Percentiles rank a stretch among this genome's conserved stretches.
phyloP scores from a whole-genome alignment of 23 tunicate genomes.

The Clavelina lepadiformis region DNA sequence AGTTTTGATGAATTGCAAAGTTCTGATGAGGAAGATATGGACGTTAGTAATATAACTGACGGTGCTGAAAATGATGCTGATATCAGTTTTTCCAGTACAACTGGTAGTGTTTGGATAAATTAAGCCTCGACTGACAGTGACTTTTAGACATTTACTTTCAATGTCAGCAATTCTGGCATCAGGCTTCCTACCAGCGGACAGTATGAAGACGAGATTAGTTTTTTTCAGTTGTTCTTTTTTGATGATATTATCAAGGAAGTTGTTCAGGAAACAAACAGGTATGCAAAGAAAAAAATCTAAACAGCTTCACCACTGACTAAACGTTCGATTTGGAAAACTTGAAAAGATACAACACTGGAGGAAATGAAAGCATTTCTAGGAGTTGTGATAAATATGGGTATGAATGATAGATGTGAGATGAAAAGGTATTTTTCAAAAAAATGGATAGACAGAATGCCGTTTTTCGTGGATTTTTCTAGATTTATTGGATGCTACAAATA shows the following conservation, averaged over 20 bases:
- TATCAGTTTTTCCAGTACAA: constrained; percentile 18
- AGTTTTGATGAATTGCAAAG: constrained; percentile 5
- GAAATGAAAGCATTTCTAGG: constrained; percentile 18
- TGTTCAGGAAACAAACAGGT: constrained; percentile 20
- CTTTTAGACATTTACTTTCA: constrained; percentile 18
- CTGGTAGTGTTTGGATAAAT: constrained; percentile 17
- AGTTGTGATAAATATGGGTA: constrained; percentile 28
- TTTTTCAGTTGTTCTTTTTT: constrained; percentile 26
- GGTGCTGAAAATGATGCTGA: constrained; percentile 13
- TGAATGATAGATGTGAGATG: constrained; percentile 18
- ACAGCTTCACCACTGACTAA: too few species aligned
- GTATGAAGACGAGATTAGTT: constrained; percentile 30
- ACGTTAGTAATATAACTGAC: constrained; percentile 9
- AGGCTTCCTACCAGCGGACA: constrained; percentile 33
- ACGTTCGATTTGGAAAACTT: constrained; percentile 17
- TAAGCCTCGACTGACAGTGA: constrained; percentile 24
- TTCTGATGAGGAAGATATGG: constrained; percentile 16
- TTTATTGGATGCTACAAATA: constrained; percentile 23
- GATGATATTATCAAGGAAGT: constrained; percentile 14
- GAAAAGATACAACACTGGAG: constrained; percentile 29
- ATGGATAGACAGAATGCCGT: constrained; percentile 30
- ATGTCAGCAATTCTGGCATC: constrained; percentile 32
- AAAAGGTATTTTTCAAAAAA: constrained; percentile 17
- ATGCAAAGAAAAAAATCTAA: constrained; percentile 16
- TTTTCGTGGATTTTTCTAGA: constrained; percentile 29